Conservation (phyloP, 2,113 vertebrate species). For the Trogon surrucura region DNA sequence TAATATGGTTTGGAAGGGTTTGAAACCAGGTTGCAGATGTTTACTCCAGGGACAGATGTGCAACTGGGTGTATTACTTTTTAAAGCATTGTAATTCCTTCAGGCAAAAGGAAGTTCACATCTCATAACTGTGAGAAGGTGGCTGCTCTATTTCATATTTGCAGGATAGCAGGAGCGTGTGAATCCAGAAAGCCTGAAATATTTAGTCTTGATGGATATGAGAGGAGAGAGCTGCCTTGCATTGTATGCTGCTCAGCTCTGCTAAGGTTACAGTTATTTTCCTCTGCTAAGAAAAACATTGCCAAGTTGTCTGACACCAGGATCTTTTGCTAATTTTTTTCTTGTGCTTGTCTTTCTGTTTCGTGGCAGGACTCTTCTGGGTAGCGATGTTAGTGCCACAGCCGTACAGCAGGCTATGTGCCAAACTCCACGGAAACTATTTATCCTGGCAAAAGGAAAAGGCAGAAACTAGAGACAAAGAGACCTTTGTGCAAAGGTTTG, state of each 20-base stretch:
- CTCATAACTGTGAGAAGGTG: not conserved
- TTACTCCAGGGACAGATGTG: not conserved
- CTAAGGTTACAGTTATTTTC: not conserved
- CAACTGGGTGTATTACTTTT: not conserved
- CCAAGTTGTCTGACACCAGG: not conserved
- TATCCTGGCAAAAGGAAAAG: not conserved
- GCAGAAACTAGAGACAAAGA: not conserved
- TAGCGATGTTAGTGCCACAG: not conserved
- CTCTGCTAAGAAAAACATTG: not conserved
- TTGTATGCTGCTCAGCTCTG: not conserved
- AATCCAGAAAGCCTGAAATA: not conserved
- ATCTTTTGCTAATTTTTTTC: not conserved
- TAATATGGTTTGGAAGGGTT: not conserved
- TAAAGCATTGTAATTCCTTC: not conserved
- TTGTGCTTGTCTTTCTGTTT: not conserved
- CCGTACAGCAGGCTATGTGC: not conserved
- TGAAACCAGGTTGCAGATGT: not conserved
- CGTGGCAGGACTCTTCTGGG: not conserved
- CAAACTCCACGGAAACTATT: not conserved
- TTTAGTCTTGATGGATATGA: not conserved
- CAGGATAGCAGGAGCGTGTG: not conserved
- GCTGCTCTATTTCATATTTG: not conserved
- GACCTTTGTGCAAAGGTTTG: not conserved
- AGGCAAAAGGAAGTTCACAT: not conserved
- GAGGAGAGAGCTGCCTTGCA: not conserved